Conservation (phyloP, 2,888 invertebrate species). For the Fabriciana adippe region DNA sequence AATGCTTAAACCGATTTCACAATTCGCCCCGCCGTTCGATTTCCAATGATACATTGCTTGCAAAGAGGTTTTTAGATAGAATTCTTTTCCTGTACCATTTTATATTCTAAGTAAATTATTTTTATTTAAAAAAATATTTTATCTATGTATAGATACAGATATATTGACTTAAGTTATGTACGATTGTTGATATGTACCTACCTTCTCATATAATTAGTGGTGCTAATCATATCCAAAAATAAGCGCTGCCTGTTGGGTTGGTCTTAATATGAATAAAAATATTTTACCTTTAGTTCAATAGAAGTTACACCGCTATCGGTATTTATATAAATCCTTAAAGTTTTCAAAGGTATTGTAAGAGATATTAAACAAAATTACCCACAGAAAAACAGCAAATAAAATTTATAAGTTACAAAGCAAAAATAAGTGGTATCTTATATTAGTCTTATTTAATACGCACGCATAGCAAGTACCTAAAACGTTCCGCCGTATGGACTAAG, state of each 20-base stretch:
- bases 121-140: too few species aligned
- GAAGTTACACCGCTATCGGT: too few species aligned
- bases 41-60: conserved; percentile 40
- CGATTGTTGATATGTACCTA: too few species aligned
- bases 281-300: too few species aligned
- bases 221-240: too few species aligned
- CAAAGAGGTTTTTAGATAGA: conserved; percentile 38
- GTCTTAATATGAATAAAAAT: too few species aligned
- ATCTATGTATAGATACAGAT: too few species aligned
- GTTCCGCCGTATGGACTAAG: conserved; percentile 9
- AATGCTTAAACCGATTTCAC: conserved; percentile 41
- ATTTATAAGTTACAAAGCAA: neutral
- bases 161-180: too few species aligned
- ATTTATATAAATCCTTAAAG: too few species aligned
- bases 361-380: neutral
- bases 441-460: neutral
- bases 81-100: conserved; percentile 16
- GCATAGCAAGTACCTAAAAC: neutral
- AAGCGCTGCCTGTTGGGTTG: too few species aligned
- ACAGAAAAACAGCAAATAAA: neutral
- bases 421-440: neutral
- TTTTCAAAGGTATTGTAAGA: too few species aligned
- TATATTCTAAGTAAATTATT: neutral
- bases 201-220: too few species aligned
- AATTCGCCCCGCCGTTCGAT: conserved; percentile 36